These are phyloP conservation scores for Eulemur rufifrons DNA, from an alignment of 2,113 vertebrate species.

Conservation along the genomic window DNA sequence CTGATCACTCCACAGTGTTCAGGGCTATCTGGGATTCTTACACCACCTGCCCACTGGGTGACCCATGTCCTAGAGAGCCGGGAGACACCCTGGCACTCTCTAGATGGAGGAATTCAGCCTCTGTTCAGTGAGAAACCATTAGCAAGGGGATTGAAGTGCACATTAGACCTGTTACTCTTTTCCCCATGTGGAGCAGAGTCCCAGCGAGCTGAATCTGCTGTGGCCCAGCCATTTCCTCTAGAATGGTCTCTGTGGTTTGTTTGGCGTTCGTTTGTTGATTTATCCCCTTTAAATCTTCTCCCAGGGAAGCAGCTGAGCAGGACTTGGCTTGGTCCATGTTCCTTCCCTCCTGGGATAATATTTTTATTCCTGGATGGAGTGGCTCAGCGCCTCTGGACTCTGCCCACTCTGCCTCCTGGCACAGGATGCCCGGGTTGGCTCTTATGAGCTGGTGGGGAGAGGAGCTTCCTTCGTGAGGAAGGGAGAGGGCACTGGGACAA, in stretches of 20 bases:
- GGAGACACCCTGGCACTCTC: neutral
- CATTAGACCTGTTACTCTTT: neutral
- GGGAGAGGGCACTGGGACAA: neutral
- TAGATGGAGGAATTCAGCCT: neutral
- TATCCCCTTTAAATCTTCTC: conserved; percentile 80
- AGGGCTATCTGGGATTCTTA: neutral
- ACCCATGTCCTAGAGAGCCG: neutral
- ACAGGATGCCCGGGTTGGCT: conserved; percentile 32
- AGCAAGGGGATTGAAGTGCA: neutral
- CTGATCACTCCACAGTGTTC: neutral
- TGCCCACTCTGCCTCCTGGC: conserved; percentile 52
- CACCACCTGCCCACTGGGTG: neutral
- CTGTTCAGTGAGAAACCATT: neutral
- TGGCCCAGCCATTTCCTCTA: conserved; percentile 54
- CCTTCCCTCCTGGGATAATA: conserved; percentile 73
- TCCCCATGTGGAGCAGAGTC: neutral
- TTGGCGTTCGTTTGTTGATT: conserved; percentile 69
- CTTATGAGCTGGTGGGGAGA: neutral
- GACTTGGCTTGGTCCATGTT: conserved; percentile 68
- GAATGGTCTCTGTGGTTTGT: conserved; percentile 55
- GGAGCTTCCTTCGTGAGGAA: conserved; percentile 22
- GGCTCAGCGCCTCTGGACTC: conserved; percentile 52
- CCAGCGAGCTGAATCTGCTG: conserved; percentile 42
- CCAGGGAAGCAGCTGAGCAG: conserved; percentile 68
- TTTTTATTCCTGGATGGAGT: conserved; percentile 75